These are phyloP conservation scores for Ceyx cyanopectus DNA, from an alignment of 2,113 vertebrate species.

Conservation along the genomic window DNA sequence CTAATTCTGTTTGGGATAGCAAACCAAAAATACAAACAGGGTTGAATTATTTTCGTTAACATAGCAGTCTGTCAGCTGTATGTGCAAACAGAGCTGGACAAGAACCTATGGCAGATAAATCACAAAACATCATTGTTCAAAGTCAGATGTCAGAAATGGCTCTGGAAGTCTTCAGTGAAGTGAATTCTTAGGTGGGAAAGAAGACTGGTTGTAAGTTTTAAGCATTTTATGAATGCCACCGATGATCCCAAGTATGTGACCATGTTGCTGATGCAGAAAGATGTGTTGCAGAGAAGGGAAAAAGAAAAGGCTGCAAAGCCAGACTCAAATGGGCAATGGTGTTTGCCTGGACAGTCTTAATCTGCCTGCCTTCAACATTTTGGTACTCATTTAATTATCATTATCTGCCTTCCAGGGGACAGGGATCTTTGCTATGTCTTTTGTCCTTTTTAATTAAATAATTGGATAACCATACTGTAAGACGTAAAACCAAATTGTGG, in stretches of 20 bases:
- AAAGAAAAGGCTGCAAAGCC: not conserved
- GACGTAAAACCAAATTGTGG: not conserved
- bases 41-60: not conserved
- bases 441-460: not conserved
- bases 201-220: not conserved
- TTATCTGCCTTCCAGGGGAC: not conserved
- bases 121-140: not conserved
- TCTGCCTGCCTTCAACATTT: not conserved
- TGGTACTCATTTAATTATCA: not conserved
- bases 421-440: not conserved
- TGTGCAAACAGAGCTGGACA: not conserved
- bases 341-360: not conserved
- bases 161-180: not conserved
- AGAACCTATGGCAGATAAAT: not conserved
- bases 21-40: not conserved
- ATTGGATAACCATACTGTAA: not conserved
- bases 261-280: not conserved
- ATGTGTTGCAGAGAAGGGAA: not conserved
- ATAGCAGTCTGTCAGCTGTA: not conserved
- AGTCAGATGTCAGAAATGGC: not conserved
- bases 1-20: not conserved
- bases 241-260: not conserved
- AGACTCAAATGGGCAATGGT: not conserved
- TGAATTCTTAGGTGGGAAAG: not conserved
- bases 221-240: not conserved